Percentiles rank a stretch among this genome's conserved stretches.
Conservation (phyloP, 64 coral and sea anemone genomes). For the Montipora sp. region DNA sequence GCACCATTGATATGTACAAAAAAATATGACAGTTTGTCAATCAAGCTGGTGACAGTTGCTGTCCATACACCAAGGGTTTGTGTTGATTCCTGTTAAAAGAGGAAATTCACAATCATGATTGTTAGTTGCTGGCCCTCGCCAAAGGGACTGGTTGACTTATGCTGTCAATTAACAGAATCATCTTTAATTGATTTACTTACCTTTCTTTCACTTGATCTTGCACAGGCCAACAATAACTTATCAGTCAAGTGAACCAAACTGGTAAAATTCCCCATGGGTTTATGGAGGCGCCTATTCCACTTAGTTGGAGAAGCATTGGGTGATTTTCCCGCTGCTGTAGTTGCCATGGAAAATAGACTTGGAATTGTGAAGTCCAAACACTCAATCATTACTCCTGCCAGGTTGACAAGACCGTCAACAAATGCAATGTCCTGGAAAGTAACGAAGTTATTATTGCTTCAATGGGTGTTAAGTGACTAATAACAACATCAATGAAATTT, state of each 20-base stretch:
- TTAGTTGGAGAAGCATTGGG: constrained; percentile 67
- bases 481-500: no score
- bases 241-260: constrained; percentile 69
- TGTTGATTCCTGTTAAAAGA: constrained; percentile 27
- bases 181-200: constrained; percentile 11
- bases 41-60: constrained; percentile 56
- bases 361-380: constrained; percentile 83
- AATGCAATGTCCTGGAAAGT: constrained; percentile 75
- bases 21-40: constrained; percentile 77
- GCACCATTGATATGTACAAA: constrained; percentile 82
- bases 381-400: constrained; percentile 62
- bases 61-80: constrained; percentile 56
- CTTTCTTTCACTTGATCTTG: constrained; percentile 61
- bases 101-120: no score
- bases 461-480: no score
- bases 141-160: no score
- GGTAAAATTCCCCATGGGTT: constrained; percentile 80
- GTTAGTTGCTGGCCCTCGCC: no score
- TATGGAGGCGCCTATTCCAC: constrained; percentile 52
- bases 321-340: constrained; percentile 62
- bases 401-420: constrained; percentile 60
- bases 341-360: constrained; percentile 48
- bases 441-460: background rate
- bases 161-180: no score
- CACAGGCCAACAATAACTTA: constrained; percentile 67